These are phyloP conservation scores for Callyntrura sp. DNA, from an alignment of 2,888 invertebrate genomes.

Conservation along the genomic window DNA sequence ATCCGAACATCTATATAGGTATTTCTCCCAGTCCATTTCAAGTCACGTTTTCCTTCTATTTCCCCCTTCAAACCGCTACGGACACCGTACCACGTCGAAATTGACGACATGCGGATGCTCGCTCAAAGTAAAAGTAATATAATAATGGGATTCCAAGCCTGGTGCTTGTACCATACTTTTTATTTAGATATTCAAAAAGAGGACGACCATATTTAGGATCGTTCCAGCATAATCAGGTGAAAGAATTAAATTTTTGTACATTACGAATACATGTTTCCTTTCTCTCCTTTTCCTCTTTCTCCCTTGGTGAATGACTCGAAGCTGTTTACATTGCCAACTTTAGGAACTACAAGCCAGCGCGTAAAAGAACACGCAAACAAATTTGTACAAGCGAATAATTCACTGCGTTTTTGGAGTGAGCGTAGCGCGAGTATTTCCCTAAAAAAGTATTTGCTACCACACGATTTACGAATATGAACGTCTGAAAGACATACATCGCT, in stretches of 20 bases:
- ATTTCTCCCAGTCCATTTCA: background rate
- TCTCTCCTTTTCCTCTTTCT: background rate
- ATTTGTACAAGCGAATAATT: background rate
- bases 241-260: background rate
- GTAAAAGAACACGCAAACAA: background rate
- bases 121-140: background rate
- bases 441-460: background rate
- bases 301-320: background rate
- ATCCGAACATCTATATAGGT: no score
- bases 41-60: background rate
- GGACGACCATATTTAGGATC: conserved; percentile 24
- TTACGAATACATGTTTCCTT: conserved; percentile 2
- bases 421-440: background rate
- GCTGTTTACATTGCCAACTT: conserved; percentile 38
- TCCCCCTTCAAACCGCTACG: no score
- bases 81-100: no score
- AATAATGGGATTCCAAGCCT: background rate
- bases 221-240: conserved; percentile 34
- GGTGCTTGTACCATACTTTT: background rate
- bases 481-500: background rate
- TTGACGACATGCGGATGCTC: no score
- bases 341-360: background rate
- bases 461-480: background rate
- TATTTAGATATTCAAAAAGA: conserved; percentile 22
- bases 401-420: background rate